Percentiles rank a stretch among this genome's conserved stretches.
Conservation (phyloP, 2,113 vertebrate genomes). For the Crotalus tigris region DNA sequence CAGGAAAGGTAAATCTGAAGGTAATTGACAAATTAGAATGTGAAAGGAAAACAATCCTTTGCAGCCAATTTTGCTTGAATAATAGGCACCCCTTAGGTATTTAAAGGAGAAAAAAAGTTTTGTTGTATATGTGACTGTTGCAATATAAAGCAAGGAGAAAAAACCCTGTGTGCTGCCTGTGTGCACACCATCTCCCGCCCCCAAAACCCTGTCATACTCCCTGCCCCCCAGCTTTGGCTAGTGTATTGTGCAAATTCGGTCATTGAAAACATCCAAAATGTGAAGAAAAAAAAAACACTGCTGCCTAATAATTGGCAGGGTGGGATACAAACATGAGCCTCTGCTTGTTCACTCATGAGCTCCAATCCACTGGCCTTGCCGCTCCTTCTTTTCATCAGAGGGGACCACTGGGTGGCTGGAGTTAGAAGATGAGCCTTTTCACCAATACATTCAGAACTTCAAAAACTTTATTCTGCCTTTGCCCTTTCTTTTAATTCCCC, state of each 20-base stretch:
- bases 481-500: not conserved
- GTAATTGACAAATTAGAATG: not conserved
- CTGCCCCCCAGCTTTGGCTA: not conserved
- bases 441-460: not conserved
- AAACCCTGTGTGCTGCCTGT: not conserved
- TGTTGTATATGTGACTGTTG: not conserved
- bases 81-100: not conserved
- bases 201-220: not conserved
- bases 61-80: not conserved
- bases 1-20: not conserved
- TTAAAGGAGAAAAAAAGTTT: not conserved
- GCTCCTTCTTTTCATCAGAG: not conserved
- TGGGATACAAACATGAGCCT: not conserved
- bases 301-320: not conserved
- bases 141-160: not conserved
- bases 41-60: not conserved
- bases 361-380: too few species aligned
- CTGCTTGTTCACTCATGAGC: not conserved
- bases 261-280: not conserved
- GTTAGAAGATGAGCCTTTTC: not conserved
- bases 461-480: not conserved
- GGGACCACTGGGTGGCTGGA: not conserved
- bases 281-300: not conserved
- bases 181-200: too few species aligned
- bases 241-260: not conserved